A percentile compares a stretch with the other conserved stretches of the same genome.
Conservation (phyloP, 2,797 vertebrate species). For the Clamator glandarius region DNA sequence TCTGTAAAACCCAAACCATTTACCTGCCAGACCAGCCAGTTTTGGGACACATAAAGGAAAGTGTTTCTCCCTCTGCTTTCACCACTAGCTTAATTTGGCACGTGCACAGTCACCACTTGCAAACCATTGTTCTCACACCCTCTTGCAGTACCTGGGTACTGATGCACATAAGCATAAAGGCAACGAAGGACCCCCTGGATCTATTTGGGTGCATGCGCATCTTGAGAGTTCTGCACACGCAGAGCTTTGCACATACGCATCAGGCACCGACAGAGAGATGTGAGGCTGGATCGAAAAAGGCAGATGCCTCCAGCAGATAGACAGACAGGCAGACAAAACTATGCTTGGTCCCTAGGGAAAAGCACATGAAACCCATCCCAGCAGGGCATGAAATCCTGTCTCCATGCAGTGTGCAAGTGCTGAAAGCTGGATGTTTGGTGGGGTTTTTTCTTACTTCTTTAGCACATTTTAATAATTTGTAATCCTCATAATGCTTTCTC, state of each 20-base stretch:
- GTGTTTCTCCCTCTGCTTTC: not conserved
- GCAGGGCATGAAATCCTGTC: not conserved
- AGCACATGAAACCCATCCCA: accelerated
- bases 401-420: accelerated
- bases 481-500: not conserved
- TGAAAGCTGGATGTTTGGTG: not conserved
- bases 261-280: accelerated
- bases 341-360: not conserved
- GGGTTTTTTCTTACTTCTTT: not conserved
- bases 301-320: not conserved
- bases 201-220: not conserved
- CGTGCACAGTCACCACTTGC: accelerated
- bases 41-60: not conserved
- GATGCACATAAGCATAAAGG: not conserved
- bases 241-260: accelerated
- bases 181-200: not conserved
- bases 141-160: not conserved
- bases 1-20: not conserved
- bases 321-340: not conserved
- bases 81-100: not conserved
- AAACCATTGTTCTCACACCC: not conserved
- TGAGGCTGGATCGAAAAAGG: not conserved
- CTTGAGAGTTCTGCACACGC: not conserved
- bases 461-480: not conserved
- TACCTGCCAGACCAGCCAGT: not conserved